Percentiles rank a stretch among this genome's conserved stretches.
These are phyloP conservation scores for Phasia obesa DNA, from an alignment of 2,888 invertebrate species.

Conservation along the genomic window DNA sequence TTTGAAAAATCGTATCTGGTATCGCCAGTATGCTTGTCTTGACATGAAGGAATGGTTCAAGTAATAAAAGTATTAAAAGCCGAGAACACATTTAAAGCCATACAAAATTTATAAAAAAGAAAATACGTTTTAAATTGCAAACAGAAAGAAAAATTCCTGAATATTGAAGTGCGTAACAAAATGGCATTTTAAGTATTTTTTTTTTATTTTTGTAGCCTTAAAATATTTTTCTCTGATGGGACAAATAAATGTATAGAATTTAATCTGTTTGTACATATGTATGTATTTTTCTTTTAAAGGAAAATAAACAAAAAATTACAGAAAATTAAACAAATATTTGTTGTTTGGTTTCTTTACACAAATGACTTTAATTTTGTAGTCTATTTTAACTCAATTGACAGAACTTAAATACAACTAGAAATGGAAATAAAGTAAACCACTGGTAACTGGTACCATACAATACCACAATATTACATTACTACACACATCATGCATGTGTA, in stretches of 20 bases:
- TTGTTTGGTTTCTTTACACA: background rate
- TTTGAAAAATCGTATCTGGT: background rate
- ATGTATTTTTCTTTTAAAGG: background rate
- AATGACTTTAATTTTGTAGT: background rate
- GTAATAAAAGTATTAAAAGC: background rate
- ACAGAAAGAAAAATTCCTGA: constrained; percentile 10
- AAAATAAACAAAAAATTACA: constrained; percentile 13
- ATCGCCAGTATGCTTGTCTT: background rate
- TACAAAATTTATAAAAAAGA: background rate
- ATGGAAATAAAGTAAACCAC: constrained; percentile 24
- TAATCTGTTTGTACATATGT: background rate
- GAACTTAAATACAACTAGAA: constrained; percentile 4
- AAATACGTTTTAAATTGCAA: background rate
- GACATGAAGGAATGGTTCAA: background rate
- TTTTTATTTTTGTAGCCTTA: background rate
- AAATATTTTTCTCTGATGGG: background rate
- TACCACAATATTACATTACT: constrained; percentile 53
- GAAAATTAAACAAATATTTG: background rate
- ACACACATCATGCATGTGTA: constrained; percentile 20
- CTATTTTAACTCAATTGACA: constrained; percentile 23
- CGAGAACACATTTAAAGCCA: background rate
- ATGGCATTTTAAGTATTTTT: background rate
- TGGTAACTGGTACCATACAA: constrained; percentile 63
- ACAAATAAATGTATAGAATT: background rate
- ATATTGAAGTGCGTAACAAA: constrained; percentile 8